Evolutionary conservation across 2,888 invertebrate species (phyloP).

Genomic region (Diploptera punctata): DNA sequence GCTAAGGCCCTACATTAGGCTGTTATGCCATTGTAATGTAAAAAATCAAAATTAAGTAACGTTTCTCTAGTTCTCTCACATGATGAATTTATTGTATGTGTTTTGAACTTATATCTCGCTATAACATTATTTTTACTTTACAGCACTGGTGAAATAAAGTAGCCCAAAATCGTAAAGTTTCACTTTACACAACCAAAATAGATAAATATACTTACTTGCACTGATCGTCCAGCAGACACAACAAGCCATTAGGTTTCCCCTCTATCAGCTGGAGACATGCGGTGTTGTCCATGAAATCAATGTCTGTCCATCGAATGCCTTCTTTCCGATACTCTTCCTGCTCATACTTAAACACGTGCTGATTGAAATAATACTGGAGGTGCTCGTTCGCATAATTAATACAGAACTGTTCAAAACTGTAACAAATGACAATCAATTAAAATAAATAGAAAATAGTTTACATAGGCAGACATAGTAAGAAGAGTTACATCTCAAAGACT

Average conservation of each 20-base stretch:
- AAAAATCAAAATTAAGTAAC: too few species aligned
- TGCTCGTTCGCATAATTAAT: conserved; percentile 98
- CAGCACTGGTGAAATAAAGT: background rate
- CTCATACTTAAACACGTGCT: conserved; percentile 97
- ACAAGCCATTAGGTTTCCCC: conserved; percentile 86
- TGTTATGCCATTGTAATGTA: too few species aligned
- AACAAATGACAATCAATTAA: too few species aligned
- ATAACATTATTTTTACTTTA: background rate
- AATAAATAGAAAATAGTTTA: too few species aligned
- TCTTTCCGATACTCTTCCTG: conserved; percentile 95
- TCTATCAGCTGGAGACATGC: conserved; percentile 93
- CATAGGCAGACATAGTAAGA: too few species aligned
- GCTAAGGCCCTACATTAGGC: too few species aligned
- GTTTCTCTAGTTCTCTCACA: too few species aligned
- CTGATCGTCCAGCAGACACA: conserved; percentile 93
- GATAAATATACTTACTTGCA: conserved; percentile 91
- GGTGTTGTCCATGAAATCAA: conserved; percentile 95
- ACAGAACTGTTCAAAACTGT: conserved; percentile 94
- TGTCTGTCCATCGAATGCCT: conserved; percentile 94
- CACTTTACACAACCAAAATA: too few species aligned
- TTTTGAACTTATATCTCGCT: too few species aligned
- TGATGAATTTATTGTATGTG: too few species aligned
- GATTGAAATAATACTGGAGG: conserved; percentile 96
- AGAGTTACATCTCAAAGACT: too few species aligned
- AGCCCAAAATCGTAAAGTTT: background rate